Evolutionary conservation across 2,113 vertebrate species (phyloP).

Genomic region (Scophthalmus maximus): DNA sequence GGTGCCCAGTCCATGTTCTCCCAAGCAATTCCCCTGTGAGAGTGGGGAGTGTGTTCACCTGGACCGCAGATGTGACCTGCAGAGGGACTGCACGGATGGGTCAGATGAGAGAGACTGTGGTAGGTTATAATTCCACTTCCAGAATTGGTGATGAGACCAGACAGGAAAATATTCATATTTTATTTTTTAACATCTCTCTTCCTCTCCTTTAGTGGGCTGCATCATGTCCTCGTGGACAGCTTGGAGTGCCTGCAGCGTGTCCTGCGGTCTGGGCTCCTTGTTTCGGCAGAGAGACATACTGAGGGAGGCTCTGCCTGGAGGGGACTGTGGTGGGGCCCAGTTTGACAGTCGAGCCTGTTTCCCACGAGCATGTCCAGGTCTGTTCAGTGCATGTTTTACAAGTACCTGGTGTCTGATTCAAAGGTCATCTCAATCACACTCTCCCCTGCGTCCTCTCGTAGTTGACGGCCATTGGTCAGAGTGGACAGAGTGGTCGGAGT

Average conservation of each 20-base stretch:
- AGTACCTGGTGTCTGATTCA: neutral
- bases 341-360: slow-evolving; percentile 90
- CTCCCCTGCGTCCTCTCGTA: slow-evolving; percentile 42
- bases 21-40: slow-evolving; percentile 84
- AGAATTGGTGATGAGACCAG: neutral
- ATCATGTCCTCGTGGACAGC: slow-evolving; percentile 84
- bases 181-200: neutral
- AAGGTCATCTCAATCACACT: neutral
- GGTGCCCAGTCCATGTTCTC: slow-evolving; percentile 80
- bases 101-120: slow-evolving; percentile 88
- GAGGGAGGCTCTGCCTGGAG: slow-evolving; percentile 78
- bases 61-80: slow-evolving; percentile 85
- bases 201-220: slow-evolving; percentile 83
- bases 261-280: slow-evolving; percentile 89
- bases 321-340: slow-evolving; percentile 76
- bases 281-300: slow-evolving; percentile 85
- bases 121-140: slow-evolving; percentile 58
- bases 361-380: slow-evolving; percentile 88
- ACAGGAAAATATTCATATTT: neutral
- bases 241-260: slow-evolving; percentile 89
- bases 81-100: slow-evolving; percentile 85
- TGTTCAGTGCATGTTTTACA: neutral
- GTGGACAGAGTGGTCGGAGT: slow-evolving; percentile 88
- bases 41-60: slow-evolving; percentile 87
- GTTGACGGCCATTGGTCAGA: slow-evolving; percentile 86